Evolutionary conservation across 2,888 invertebrate genomes (phyloP).

Genomic region (Chrysopilus asiliformis): DNA sequence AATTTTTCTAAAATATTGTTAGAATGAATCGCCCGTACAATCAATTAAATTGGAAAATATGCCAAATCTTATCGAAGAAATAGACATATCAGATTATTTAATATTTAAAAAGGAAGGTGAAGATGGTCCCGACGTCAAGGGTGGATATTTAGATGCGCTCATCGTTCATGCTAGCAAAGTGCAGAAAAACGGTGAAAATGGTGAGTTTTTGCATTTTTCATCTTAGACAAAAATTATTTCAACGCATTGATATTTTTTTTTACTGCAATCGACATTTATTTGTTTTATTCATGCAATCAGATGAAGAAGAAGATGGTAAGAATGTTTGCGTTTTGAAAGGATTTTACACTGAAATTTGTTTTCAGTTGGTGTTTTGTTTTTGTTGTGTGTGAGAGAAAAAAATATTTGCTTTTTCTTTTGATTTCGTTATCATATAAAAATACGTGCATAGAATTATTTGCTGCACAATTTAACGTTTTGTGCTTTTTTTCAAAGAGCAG

Average conservation of each 20-base stretch:
- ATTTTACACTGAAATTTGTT: too few species aligned
- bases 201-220: slow-evolving; percentile 19
- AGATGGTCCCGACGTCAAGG: slow-evolving; percentile 83
- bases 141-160: slow-evolving; percentile 87
- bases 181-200: slow-evolving; percentile 52
- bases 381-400: too few species aligned
- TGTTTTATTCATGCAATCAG: slow-evolving; percentile 19
- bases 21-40: slow-evolving; percentile 19
- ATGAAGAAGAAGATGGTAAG: slow-evolving; percentile 39
- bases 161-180: slow-evolving; percentile 93
- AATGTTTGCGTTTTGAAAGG: too few species aligned
- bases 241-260: slow-evolving; percentile 8
- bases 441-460: too few species aligned
- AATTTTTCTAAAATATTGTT: not conserved
- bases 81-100: slow-evolving; percentile 68
- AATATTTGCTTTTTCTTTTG: too few species aligned
- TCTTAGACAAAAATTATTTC: slow-evolving; percentile 3
- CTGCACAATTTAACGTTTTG: too few species aligned
- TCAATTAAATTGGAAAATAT: slow-evolving; percentile 20
- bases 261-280: not conserved
- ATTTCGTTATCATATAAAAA: too few species aligned
- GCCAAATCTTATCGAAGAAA: slow-evolving; percentile 56
- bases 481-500: too few species aligned
- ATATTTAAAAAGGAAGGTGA: slow-evolving; percentile 66
- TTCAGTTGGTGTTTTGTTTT: too few species aligned